These are phyloP conservation scores for Leptinotarsa defecta DNA, from an alignment of 1,140 invertebrate species.

Conservation along the genomic window DNA sequence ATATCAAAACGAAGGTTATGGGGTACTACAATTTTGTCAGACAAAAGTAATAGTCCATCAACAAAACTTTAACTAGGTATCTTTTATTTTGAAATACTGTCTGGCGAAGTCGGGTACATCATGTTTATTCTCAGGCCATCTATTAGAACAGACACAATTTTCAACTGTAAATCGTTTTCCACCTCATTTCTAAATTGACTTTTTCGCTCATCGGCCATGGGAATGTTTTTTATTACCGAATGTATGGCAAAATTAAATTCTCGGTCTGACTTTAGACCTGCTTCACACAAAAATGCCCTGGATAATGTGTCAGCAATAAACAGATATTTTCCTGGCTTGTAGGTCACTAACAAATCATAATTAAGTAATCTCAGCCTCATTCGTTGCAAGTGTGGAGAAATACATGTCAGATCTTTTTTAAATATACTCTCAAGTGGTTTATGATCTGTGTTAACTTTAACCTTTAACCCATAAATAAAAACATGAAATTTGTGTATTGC, in stretches of 20 bases:
- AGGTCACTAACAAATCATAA: constrained; percentile 12
- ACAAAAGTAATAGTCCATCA: background rate
- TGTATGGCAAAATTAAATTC: constrained; percentile 8
- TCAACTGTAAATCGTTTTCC: background rate
- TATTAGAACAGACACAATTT: background rate
- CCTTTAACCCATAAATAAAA: background rate
- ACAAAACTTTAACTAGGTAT: background rate
- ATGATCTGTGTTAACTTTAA: constrained; percentile 18
- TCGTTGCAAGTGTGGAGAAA: constrained; percentile 2
- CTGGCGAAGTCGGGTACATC: too few relatives aligned
- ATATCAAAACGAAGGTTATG: too few relatives aligned
- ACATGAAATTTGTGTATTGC: background rate
- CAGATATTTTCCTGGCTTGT: constrained; percentile 24
- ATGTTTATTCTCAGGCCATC: background rate
- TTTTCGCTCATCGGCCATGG: background rate
- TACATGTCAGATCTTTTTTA: background rate
- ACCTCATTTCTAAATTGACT: background rate
- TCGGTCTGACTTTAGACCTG: background rate
- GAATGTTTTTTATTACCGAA: constrained; percentile 3
- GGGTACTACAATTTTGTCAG: too few relatives aligned
- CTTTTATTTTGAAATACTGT: background rate
- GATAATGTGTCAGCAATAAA: constrained; percentile 5
- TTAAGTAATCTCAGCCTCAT: constrained; percentile 20
- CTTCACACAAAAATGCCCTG: constrained; percentile 17
- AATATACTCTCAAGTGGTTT: constrained; percentile 3